Conservation (phyloP, 2,797 vertebrate genomes). For the Gambusia yucatana region DNA sequence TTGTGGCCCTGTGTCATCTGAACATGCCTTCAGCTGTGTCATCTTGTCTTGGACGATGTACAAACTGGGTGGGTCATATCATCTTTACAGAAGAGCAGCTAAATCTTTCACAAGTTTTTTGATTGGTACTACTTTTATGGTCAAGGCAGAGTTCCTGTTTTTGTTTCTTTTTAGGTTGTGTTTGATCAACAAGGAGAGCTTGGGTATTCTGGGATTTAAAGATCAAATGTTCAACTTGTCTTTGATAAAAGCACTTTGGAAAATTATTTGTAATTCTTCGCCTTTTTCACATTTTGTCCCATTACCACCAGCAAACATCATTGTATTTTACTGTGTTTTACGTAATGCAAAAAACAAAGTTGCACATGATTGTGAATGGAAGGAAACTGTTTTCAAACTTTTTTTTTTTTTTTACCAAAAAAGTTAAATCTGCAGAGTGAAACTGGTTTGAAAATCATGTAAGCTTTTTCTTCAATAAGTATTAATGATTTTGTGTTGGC, state of each 20-base stretch:
- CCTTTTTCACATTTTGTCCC: neutral
- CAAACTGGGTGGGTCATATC: neutral
- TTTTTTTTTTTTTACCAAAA: neutral
- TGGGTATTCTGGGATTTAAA: neutral
- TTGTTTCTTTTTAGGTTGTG: neutral
- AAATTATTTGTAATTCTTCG: neutral
- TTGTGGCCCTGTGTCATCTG: slow-evolving; percentile 55
- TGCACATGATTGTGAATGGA: neutral
- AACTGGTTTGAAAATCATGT: neutral
- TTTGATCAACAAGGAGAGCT: neutral
- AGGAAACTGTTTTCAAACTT: neutral
- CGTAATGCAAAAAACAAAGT: neutral
- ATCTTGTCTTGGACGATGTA: slow-evolving; percentile 16
- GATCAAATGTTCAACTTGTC: neutral
- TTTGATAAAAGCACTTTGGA: neutral
- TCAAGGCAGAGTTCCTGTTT: neutral
- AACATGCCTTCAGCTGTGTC: slow-evolving; percentile 31
- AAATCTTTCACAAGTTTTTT: slow-evolving; percentile 10
- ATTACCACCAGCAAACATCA: neutral
- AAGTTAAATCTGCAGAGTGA: neutral
- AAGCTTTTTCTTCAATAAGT: neutral
- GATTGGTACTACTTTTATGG: neutral
- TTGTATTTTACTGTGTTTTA: neutral
- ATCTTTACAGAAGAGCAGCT: slow-evolving; percentile 8
- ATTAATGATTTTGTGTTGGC: neutral